Conservation (phyloP, 2,888 invertebrate species). For the Spilosoma lubricipeda region DNA sequence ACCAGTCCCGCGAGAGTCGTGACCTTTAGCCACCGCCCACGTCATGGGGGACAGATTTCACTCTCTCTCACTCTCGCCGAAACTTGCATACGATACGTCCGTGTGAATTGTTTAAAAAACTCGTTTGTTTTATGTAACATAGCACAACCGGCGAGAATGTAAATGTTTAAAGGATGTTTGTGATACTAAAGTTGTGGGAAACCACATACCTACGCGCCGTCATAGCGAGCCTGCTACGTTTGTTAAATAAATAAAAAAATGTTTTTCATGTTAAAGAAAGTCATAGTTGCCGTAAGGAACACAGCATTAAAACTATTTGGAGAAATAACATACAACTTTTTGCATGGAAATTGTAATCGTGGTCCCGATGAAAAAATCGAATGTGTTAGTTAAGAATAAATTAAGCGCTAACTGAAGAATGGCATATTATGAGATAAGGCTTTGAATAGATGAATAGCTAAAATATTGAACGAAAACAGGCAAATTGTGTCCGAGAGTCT, state of each 20-base stretch:
- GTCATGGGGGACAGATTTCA: constrained; percentile 28
- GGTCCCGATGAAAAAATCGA: neutral
- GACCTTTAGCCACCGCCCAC: constrained; percentile 24
- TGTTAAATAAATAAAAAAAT: neutral
- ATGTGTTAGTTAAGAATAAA: neutral
- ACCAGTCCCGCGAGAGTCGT: neutral
- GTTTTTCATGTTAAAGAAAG: neutral
- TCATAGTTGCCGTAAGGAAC: neutral
- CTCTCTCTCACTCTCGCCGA: constrained; percentile 27
- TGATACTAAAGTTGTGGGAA: neutral
- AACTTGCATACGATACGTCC: constrained; percentile 17
- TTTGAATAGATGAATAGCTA: neutral
- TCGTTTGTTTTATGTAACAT: constrained; percentile 20
- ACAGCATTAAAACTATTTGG: neutral
- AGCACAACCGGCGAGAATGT: constrained; percentile 6
- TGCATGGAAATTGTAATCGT: no score
- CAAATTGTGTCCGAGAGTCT: neutral
- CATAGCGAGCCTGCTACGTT: neutral
- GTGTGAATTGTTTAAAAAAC: constrained; percentile 13
- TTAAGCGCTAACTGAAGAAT: neutral
- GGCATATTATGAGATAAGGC: neutral
- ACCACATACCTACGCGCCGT: neutral
- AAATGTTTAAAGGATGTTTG: constrained; percentile 6
- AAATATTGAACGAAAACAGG: neutral
- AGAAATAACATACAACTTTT: neutral